Evolutionary conservation across 2,797 vertebrate genomes (phyloP).

Genomic region (Ctenopoma multispine): DNA sequence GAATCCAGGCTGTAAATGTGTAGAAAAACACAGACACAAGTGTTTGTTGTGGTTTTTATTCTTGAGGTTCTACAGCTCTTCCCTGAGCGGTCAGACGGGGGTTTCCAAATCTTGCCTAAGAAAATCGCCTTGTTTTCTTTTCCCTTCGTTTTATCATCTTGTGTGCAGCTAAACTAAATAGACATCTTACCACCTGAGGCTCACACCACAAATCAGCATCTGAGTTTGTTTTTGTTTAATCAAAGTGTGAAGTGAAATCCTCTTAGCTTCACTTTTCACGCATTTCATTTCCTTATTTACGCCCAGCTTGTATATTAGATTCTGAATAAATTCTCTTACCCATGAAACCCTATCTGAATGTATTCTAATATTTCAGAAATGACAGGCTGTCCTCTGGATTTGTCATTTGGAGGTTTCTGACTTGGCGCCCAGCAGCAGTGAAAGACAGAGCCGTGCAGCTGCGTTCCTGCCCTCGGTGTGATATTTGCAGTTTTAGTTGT

Average conservation of each 20-base stretch:
- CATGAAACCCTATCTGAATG: background rate
- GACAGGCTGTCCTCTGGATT: constrained; percentile 44
- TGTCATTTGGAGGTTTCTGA: constrained; percentile 38
- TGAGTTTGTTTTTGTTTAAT: constrained; percentile 14
- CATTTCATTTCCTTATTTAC: background rate
- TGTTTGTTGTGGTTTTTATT: background rate
- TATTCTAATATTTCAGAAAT: constrained; percentile 22
- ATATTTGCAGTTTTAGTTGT: too few species aligned
- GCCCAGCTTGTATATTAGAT: background rate
- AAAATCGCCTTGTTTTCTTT: constrained; percentile 25
- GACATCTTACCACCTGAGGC: constrained; percentile 32
- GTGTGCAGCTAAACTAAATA: constrained; percentile 19
- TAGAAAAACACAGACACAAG: background rate
- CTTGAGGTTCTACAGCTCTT: background rate
- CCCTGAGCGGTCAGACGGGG: constrained; percentile 21
- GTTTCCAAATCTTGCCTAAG: constrained; percentile 14
- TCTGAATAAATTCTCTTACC: background rate
- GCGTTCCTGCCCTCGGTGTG: constrained; percentile 36
- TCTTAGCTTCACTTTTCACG: background rate
- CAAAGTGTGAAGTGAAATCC: constrained; percentile 24
- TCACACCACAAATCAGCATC: constrained; percentile 21
- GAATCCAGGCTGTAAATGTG: too few species aligned
- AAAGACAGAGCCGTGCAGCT: constrained; percentile 58
- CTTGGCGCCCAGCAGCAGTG: constrained; percentile 27
- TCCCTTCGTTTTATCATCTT: constrained; percentile 22